phyloP scores from a whole-genome alignment of 30 jellyfish, hydroid and myxozoan genomes.

The Chironex yamaguchii region DNA sequence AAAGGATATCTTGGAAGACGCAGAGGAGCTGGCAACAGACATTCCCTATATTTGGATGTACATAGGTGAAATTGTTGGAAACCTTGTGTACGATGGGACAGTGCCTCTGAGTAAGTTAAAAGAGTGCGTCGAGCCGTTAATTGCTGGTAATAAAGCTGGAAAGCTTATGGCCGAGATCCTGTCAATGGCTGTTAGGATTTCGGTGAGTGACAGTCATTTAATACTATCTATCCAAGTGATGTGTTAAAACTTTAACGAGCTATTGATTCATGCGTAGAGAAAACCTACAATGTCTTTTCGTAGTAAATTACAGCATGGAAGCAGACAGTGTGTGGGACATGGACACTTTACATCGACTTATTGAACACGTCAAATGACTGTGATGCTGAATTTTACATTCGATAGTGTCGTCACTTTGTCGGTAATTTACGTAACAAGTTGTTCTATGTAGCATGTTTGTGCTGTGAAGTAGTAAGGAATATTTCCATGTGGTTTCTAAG shows the following conservation, averaged over 20 bases:
- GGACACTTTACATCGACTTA: no score
- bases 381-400: no score
- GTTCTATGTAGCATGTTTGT: no score
- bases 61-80: slow-evolving; percentile 81
- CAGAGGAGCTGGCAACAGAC: slow-evolving; percentile 77
- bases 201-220: slow-evolving; percentile 48
- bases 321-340: no score
- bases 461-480: no score
- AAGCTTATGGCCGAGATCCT: slow-evolving; percentile 82
- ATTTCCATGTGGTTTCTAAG: no score
- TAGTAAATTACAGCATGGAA: no score
- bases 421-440: no score
- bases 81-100: slow-evolving; percentile 64
- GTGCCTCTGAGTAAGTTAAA: slow-evolving; percentile 71
- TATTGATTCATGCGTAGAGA: neutral
- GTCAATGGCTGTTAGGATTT: slow-evolving; percentile 73
- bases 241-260: neutral
- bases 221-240: neutral
- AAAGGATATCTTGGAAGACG: slow-evolving; percentile 29
- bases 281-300: neutral
- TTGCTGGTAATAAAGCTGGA: slow-evolving; percentile 72
- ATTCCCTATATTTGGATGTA: slow-evolving; percentile 78
- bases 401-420: no score
- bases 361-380: no score
- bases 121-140: slow-evolving; percentile 76